phyloP scores from a whole-genome alignment of 2,113 vertebrate genomes.

The Columba janthina region DNA sequence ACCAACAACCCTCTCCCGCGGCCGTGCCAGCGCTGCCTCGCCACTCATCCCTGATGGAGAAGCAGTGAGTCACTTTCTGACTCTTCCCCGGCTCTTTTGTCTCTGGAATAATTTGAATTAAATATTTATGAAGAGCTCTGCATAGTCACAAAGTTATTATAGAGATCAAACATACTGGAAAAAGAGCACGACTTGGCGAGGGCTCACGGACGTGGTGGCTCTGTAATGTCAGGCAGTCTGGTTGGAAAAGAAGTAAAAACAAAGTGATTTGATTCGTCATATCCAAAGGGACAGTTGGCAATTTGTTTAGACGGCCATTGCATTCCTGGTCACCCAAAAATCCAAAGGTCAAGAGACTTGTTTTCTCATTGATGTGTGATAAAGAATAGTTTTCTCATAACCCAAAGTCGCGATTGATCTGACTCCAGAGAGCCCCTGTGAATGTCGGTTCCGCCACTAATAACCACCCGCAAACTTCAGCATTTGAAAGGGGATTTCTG shows the following conservation, averaged over 20 bases:
- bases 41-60: neutral
- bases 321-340: neutral
- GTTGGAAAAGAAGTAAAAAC: accelerated
- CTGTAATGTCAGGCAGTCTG: neutral
- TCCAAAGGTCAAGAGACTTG: accelerated
- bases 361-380: accelerated
- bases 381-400: accelerated
- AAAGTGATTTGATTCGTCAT: neutral
- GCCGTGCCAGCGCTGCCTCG: neutral
- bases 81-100: neutral
- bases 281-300: neutral
- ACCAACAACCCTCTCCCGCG: neutral
- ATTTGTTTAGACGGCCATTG: neutral
- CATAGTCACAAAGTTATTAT: neutral
- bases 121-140: conserved; percentile 42
- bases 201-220: neutral
- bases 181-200: accelerated
- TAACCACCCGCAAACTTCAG: neutral
- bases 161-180: neutral
- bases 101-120: conserved; percentile 24
- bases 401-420: neutral
- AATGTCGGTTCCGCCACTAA: neutral
- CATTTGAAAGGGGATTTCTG: neutral
- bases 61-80: conserved; percentile 52
- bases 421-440: neutral